phyloP scores from a whole-genome alignment of 2,888 invertebrate genomes.

The Drosophila meridiana region DNA sequence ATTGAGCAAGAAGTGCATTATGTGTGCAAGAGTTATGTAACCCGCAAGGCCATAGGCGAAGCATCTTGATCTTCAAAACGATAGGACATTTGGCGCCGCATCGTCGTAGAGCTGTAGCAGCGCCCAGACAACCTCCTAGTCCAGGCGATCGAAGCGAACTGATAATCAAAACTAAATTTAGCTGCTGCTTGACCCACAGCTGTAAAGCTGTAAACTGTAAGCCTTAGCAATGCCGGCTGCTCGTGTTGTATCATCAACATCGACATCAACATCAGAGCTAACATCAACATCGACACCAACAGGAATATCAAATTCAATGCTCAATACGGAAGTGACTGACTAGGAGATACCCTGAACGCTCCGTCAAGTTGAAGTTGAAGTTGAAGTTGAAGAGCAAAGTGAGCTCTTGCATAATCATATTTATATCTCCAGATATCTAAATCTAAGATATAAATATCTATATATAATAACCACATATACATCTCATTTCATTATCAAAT shows the following conservation, averaged over 20 bases:
- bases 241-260: conserved; percentile 46
- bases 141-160: conserved; percentile 54
- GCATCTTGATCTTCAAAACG: conserved; percentile 76
- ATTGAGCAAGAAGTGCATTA: background rate
- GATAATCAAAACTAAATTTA: conserved; percentile 58
- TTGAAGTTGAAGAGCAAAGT: background rate
- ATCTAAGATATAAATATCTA: background rate
- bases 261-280: conserved; percentile 35
- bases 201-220: conserved; percentile 31
- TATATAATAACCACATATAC: background rate
- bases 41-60: conserved; percentile 55
- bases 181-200: conserved; percentile 65
- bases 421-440: background rate
- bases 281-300: conserved; percentile 11
- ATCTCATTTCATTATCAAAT: background rate
- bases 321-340: background rate
- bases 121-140: conserved; percentile 42
- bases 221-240: conserved; percentile 16
- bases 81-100: conserved; percentile 81
- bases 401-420: background rate
- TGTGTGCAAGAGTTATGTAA: conserved; percentile 20
- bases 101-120: conserved; percentile 39
- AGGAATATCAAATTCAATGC: background rate
- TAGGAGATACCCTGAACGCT: background rate
- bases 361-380: background rate